Conservation (phyloP, 2,113 vertebrate species). For the Xenopus tropicalis region DNA sequence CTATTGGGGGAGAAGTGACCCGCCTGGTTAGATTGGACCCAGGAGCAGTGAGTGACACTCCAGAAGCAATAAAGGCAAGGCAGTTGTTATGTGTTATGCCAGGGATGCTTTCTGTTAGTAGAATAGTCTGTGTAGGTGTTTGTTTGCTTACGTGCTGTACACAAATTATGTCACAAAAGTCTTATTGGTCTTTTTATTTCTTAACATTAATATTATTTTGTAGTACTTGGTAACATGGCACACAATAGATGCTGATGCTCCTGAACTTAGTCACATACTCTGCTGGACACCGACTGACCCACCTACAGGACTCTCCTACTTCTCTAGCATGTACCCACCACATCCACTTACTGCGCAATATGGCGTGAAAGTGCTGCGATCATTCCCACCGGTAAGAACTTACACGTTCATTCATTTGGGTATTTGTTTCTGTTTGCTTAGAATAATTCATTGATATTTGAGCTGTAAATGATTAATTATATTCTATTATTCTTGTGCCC, state of each 20-base stretch:
- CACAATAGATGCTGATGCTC: slow-evolving; percentile 93
- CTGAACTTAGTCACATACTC: slow-evolving; percentile 89
- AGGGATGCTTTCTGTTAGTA: too few relatives aligned
- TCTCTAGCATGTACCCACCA: slow-evolving; percentile 94
- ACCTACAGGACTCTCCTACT: slow-evolving; percentile 94
- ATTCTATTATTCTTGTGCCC: too few relatives aligned
- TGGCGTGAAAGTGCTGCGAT: slow-evolving; percentile 90
- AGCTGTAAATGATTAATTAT: too few relatives aligned
- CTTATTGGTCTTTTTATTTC: not conserved
- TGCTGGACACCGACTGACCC: slow-evolving; percentile 94
- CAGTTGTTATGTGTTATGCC: too few relatives aligned
- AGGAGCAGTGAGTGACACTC: slow-evolving; percentile 86
- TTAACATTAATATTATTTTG: slow-evolving; percentile 35
- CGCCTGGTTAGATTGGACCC: slow-evolving; percentile 91
- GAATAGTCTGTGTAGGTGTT: too few relatives aligned
- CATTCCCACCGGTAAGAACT: slow-evolving; percentile 85
- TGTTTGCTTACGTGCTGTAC: too few relatives aligned
- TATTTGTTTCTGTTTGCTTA: too few relatives aligned
- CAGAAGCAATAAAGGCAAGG: slow-evolving; percentile 93
- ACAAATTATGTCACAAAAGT: too few relatives aligned
- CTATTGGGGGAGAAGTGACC: slow-evolving; percentile 89
- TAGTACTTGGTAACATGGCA: slow-evolving; percentile 96
- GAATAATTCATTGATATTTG: too few relatives aligned
- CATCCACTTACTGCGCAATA: slow-evolving; percentile 96
- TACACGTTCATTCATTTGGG: not conserved